phyloP scores from a whole-genome alignment of 2,888 invertebrate species.

The Pollenia amentaria region DNA sequence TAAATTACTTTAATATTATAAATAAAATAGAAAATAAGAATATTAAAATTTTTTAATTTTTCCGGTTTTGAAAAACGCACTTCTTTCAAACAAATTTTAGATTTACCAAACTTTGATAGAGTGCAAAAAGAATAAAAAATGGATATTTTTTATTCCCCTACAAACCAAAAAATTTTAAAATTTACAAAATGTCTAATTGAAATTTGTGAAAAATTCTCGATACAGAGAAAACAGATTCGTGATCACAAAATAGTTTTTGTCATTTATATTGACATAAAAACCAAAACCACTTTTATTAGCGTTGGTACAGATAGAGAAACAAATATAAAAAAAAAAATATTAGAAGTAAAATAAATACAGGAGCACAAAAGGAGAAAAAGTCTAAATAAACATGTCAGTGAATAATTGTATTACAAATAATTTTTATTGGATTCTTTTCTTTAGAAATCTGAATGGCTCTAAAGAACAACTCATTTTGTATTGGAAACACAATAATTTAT shows the following conservation, averaged over 20 bases:
- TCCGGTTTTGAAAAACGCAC: too few relatives aligned
- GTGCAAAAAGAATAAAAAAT: too few relatives aligned
- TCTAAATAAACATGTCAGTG: slow-evolving; percentile 63
- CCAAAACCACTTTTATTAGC: slow-evolving; percentile 59
- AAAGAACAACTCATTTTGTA: slow-evolving; percentile 15
- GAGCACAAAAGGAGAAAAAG: slow-evolving; percentile 24
- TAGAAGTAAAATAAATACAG: slow-evolving; percentile 2
- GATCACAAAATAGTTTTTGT: neutral
- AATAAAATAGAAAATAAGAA: too few relatives aligned
- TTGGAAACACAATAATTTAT: slow-evolving; percentile 49
- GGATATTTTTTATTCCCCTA: too few relatives aligned
- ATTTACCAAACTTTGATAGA: too few relatives aligned
- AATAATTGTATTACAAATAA: slow-evolving; percentile 67
- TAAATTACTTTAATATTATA: too few relatives aligned
- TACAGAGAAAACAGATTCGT: too few relatives aligned
- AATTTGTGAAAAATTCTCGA: too few relatives aligned
- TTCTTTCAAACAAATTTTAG: too few relatives aligned
- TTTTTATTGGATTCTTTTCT: slow-evolving; percentile 38
- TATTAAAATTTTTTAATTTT: too few relatives aligned
- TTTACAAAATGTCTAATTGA: too few relatives aligned
- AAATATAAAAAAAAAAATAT: slow-evolving; percentile 17
- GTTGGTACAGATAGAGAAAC: neutral
- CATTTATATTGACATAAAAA: slow-evolving; percentile 44
- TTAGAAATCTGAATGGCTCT: neutral
- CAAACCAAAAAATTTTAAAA: too few relatives aligned